phyloP scores from a whole-genome alignment of 2,797 vertebrate genomes.

The Ptychobarbus kaznakovi region DNA sequence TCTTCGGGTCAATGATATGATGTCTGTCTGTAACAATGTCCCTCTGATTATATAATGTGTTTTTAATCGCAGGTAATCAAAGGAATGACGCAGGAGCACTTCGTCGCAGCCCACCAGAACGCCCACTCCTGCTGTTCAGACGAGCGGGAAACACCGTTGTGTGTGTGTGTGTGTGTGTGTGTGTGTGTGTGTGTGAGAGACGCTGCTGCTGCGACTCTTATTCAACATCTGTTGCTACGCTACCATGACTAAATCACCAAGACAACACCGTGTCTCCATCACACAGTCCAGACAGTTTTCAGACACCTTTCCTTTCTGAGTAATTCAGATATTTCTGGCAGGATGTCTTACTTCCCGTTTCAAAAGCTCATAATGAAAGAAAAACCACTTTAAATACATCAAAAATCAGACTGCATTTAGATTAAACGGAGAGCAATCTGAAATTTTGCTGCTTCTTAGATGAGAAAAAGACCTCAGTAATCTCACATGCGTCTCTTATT shows the following conservation, averaged over 20 bases:
- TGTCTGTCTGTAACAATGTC: slow-evolving; percentile 51
- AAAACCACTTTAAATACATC: not conserved
- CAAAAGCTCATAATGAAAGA: not conserved
- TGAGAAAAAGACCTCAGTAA: not conserved
- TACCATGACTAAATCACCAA: slow-evolving; percentile 74
- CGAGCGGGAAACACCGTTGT: slow-evolving; percentile 32
- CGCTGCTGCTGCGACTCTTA: slow-evolving; percentile 65
- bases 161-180: slow-evolving; percentile 13
- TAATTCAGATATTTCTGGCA: slow-evolving; percentile 22
- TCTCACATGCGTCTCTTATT: not conserved
- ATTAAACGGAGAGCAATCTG: not conserved
- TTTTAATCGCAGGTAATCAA: slow-evolving; percentile 63
- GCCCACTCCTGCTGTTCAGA: slow-evolving; percentile 55
- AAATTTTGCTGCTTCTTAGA: not conserved
- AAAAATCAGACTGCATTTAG: not conserved
- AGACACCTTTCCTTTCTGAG: slow-evolving; percentile 40
- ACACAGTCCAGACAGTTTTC: slow-evolving; percentile 14
- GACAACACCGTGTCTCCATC: slow-evolving; percentile 65
- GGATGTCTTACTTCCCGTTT: not conserved
- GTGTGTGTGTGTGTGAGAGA: slow-evolving; percentile 24
- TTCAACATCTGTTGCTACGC: slow-evolving; percentile 76
- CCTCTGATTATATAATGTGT: slow-evolving; percentile 57
- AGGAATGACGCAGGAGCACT: slow-evolving; percentile 58
- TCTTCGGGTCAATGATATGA: slow-evolving; percentile 45
- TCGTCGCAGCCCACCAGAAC: slow-evolving; percentile 52